These are phyloP conservation scores for Ips typographus DNA, from an alignment of 1,140 invertebrate genomes.

Conservation along the genomic window DNA sequence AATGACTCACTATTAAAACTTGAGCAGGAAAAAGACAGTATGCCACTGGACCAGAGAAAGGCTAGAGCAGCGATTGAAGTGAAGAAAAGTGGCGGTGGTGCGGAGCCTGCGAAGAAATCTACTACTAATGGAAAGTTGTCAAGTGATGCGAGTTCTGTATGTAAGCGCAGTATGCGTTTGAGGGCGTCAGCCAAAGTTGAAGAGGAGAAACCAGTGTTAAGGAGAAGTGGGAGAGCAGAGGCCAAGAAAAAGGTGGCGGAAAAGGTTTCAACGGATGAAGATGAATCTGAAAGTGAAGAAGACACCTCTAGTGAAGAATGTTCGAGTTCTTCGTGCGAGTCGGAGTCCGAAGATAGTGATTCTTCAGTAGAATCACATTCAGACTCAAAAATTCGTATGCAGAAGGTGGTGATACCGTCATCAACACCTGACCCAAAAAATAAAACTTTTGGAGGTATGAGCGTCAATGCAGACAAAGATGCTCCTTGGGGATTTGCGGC, in stretches of 20 bases:
- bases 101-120: not conserved
- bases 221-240: slow-evolving; percentile 18
- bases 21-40: slow-evolving; percentile 11
- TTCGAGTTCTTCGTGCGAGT: slow-evolving; percentile 51
- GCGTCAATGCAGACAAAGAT: slow-evolving; percentile 56
- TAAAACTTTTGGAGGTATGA: slow-evolving; percentile 56
- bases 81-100: slow-evolving; percentile 11
- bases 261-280: slow-evolving; percentile 18
- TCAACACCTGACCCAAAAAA: slow-evolving; percentile 29
- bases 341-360: slow-evolving; percentile 46
- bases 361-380: slow-evolving; percentile 38
- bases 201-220: slow-evolving; percentile 11
- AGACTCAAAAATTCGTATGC: slow-evolving; percentile 35
- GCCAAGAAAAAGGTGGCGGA: slow-evolving; percentile 16
- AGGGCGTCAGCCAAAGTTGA: slow-evolving; percentile 15
- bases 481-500: slow-evolving; percentile 77
- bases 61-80: slow-evolving; percentile 1
- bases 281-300: slow-evolving; percentile 15
- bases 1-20: not conserved
- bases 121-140: slow-evolving; percentile 12
- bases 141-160: not conserved
- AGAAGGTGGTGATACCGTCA: slow-evolving; percentile 38
- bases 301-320: slow-evolving; percentile 48
- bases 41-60: slow-evolving; percentile 13
- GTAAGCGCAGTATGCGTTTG: slow-evolving; percentile 20